Evolutionary conservation across 2,888 invertebrate genomes (phyloP), one percentile per base, ranked within the genome.

Genomic region (Epirrhoe tristata): DNA sequence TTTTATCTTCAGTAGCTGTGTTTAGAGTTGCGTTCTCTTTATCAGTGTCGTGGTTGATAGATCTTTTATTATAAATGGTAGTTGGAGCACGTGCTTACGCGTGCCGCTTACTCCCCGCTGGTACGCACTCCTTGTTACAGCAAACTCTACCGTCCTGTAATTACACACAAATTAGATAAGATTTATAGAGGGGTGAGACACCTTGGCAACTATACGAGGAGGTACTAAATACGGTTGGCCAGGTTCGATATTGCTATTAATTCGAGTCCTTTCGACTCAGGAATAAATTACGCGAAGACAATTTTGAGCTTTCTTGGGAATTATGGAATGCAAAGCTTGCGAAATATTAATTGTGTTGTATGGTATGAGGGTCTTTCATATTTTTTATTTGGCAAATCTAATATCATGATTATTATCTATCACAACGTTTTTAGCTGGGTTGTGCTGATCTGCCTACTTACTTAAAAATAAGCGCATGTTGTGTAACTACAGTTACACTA

Each of bases 141-240:
- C 83, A 89, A 89, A 89, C 91, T 89, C 88, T 87, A 84, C 91
- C 86, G 87, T 88, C 87, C 91, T 91, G 91, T 93, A 93, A 93
- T 93, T 93, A 93, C 93, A 93, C 92, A 93, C 92, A 93, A 93
- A 93, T 93, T 93, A 93, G 92, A 91, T 90, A 93, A 93, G 93
- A 93, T 93, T 93, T 93, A 93, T 93, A 82, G 93, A 88, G 91
- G 93, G 93, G 93, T 89, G 89, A 87, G 89, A 91, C 93, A 93
- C 93, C 93, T 93, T 93, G 87, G 92, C 89, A 93, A 93, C 93
- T 91, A 90, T 88, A 62, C 60, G 53, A 85, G 86, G 85, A 87
- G 89, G 89, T 90, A 92, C 90, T 90, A 91, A 91, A 92, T 92
- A 92, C 88, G 91, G 88, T 87, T 87, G 89, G 90, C 88, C 89